Evolutionary conservation across 2,888 invertebrate species (phyloP).

Genomic region (Perizoma flavofasciatum): DNA sequence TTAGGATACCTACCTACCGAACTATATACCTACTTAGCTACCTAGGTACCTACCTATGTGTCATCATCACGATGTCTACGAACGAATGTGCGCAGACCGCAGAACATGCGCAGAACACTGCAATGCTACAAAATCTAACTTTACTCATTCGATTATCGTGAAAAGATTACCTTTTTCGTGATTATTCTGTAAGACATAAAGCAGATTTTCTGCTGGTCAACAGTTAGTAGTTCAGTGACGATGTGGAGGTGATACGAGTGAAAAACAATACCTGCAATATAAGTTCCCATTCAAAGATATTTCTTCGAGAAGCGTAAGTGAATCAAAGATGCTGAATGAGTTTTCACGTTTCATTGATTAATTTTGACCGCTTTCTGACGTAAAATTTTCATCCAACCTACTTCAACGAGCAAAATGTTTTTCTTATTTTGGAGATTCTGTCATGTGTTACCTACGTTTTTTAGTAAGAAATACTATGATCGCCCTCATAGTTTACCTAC

Average conservation of each 20-base stretch:
- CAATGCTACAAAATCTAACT: conserved; percentile 79
- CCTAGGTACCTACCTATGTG: conserved; percentile 34
- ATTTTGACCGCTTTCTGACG: conserved; percentile 5
- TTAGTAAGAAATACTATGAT: no score
- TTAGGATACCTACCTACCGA: no score
- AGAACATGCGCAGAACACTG: conserved; percentile 79
- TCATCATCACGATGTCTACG: conserved; percentile 41
- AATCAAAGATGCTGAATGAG: conserved; percentile 31
- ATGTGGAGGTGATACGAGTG: conserved; percentile 55
- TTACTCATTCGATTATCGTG: conserved; percentile 61
- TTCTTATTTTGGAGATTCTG: not conserved
- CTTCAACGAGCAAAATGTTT: not conserved
- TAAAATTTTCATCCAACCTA: conserved; percentile 4
- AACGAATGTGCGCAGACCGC: conserved; percentile 71
- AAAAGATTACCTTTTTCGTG: conserved; percentile 60
- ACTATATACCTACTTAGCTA: no score
- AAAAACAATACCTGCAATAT: not conserved
- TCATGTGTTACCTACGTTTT: no score
- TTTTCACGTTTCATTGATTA: conserved; percentile 37
- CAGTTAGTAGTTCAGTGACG: conserved; percentile 45
- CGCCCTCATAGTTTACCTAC: no score
- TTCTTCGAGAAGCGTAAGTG: conserved; percentile 29
- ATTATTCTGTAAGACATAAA: conserved; percentile 53
- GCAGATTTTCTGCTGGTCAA: conserved; percentile 47
- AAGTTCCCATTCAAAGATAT: conserved; percentile 3